Base-by-base conservation (phyloP, 2,888 invertebrate genomes). In the Antitype chi region DNA sequence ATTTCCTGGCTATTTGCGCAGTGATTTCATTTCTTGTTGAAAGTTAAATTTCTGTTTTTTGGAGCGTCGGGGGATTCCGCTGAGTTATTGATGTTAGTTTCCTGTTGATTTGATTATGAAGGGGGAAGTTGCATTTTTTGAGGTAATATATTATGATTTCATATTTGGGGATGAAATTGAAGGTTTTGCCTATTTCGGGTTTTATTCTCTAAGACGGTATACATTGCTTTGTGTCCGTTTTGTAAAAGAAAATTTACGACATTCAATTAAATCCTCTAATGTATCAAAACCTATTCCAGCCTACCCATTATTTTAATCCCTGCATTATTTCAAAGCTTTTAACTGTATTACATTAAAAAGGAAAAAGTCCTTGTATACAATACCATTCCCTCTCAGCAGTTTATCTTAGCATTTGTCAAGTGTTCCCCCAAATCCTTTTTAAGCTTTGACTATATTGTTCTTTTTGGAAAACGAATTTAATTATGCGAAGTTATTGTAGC, bases 11-110 rank as follows among this genome's bases (percentile, higher is more conserved):
- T 81, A 84, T 81, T 86, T 85, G 80, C 74, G 66, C 85, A 86
- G 82, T 84, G 84, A 89, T 88, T 84, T 85, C 76, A 86, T 86
- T 89, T 85, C 89, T 86, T 86, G 86, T 89, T 86, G 84, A 84
- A 85, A 88, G 85, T 84, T 83, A 55, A 79, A 88, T 85, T 67
- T 17, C 47, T 68, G 69, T 82, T 87, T 77, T 76, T 67, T 67
- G 64, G 52, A 38, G 52, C 25, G 63, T 57, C 49, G 63, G 73
- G 57, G 53, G 62, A 70, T 74, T 60, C n/a, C 15, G 69, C 55
- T 74, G 75, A 79, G 72, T 82, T 78, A 71, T 84, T 67, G 74
- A 68, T 76, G 60, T 74, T 70, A 75, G 70, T 82, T 78, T 64
- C 78, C 57, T 82, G 78, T 74, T 74, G 38, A 74, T 74, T 66